Base-by-base conservation (phyloP, 2,113 vertebrate genomes). In the Poeciliopsis prolifica region DNA sequence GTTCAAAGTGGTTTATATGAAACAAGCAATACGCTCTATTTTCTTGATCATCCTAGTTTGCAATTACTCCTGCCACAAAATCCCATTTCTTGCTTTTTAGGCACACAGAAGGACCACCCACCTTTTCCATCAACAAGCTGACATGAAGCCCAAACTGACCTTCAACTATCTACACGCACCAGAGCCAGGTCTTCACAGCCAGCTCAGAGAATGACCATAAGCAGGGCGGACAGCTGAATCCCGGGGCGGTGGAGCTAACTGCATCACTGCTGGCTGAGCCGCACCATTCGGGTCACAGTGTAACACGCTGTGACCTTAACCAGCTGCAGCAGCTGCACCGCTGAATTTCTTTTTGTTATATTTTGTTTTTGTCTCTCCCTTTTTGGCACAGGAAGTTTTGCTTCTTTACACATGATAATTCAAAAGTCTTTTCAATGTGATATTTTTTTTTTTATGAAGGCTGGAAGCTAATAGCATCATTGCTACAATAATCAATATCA, bases 191-290 rank as follows among this genome's bases (percentile, higher is more conserved):
- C 85, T 77, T 67, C 8, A 65, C 79, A 77, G 73, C 70, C 9
- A 7, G 79, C 81, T 75, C 70, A 80, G 60, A 85, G 73, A 78
- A 64, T 88, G 87, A 91, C 86, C 73, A 68, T 92, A 83, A 92
- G 71, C 84, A 48, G 80, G 73, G 72, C 0, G 51, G 89, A 92
- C 89, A 89, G 87, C 79, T 88, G 81, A 65, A 70, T 79, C 85
- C 87, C 33, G 71, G 44, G 88, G 86, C 78, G 44, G 37, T 33
- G 58, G 24, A 51, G 66, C 42, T 72, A 74, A 74, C 76, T 66
- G 65, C 72, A 79, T 82, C 72, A 70, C 85, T 73, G 24, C 79
- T 79, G 84, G 88, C 78, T 65, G 79, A 81, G 65, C 66, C 10
- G 15, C 51, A 79, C 12, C 67, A 77, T 26, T 75, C 28, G 85